These are phyloP conservation scores for Lasioglossum villosulum DNA, from an alignment of 2,888 invertebrate species.

Conservation along the genomic window DNA sequence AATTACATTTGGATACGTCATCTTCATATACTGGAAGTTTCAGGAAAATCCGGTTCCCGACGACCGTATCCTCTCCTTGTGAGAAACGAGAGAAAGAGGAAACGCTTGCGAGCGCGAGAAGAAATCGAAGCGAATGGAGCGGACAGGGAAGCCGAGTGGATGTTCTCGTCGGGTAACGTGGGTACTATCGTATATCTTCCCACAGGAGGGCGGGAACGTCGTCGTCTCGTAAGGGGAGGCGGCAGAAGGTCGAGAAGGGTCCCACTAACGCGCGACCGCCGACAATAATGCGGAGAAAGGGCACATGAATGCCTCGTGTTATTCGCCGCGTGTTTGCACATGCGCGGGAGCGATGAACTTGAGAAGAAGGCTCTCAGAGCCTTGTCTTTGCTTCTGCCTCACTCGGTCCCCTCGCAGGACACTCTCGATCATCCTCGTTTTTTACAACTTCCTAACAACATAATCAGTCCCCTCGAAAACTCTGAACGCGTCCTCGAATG, in stretches of 20 bases:
- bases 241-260: constrained; percentile 62
- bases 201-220: constrained; percentile 58
- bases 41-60: no score
- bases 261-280: constrained; percentile 73
- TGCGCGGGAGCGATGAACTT: constrained; percentile 82
- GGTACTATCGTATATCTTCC: constrained; percentile 61
- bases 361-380: constrained; percentile 63
- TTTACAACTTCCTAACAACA: constrained; percentile 56
- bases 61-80: no score
- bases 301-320: constrained; percentile 70
- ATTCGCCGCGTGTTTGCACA: constrained; percentile 78
- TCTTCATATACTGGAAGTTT: no score
- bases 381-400: constrained; percentile 48
- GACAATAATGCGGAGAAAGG: constrained; percentile 72
- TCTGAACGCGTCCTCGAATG: background rate
- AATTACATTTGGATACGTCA: no score
- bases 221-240: constrained; percentile 49
- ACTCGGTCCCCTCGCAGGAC: constrained; percentile 26
- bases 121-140: constrained; percentile 35
- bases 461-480: constrained; percentile 7
- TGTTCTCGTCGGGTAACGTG: constrained; percentile 57
- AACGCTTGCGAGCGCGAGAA: constrained; percentile 16
- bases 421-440: constrained; percentile 31
- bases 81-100: background rate
- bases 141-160: constrained; percentile 50